A percentile compares a stretch with the other conserved stretches of the same genome.
Evolutionary conservation across 2,888 invertebrate species (phyloP).

Genomic region (Trachelus tabidus): DNA sequence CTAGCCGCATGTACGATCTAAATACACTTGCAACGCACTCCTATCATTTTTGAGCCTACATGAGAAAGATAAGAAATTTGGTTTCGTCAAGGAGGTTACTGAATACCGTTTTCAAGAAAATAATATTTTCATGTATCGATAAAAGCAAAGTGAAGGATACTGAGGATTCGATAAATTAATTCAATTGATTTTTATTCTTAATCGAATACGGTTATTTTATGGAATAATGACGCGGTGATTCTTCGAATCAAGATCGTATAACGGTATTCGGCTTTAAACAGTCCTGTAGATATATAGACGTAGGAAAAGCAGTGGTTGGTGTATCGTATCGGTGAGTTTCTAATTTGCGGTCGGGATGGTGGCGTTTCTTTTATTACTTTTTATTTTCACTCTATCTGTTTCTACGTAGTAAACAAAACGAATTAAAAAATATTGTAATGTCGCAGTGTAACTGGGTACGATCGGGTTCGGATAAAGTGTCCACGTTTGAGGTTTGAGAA

Average conservation of each 20-base stretch:
- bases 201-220: not conserved
- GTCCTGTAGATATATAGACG: not conserved
- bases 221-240: not conserved
- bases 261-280: not conserved
- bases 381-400: not conserved
- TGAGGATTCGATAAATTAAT: not conserved
- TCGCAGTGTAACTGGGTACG: not conserved
- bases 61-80: too few relatives aligned
- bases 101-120: too few relatives aligned
- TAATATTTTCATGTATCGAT: too few relatives aligned
- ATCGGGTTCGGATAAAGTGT: not conserved
- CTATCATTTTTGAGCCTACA: too few relatives aligned
- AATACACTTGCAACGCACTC: too few relatives aligned
- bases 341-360: not conserved
- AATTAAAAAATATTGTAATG: not conserved
- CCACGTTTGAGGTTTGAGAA: not conserved
- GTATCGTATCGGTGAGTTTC: constrained; percentile 1
- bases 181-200: not conserved
- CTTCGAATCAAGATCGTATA: not conserved
- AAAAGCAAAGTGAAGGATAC: too few relatives aligned
- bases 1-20: too few relatives aligned
- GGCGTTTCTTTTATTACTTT: not conserved
- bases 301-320: constrained; percentile 1
- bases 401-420: not conserved
- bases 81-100: too few relatives aligned